Evolutionary conservation across 2,797 vertebrate genomes (phyloP).

Genomic region (Diplodus puntazzo): DNA sequence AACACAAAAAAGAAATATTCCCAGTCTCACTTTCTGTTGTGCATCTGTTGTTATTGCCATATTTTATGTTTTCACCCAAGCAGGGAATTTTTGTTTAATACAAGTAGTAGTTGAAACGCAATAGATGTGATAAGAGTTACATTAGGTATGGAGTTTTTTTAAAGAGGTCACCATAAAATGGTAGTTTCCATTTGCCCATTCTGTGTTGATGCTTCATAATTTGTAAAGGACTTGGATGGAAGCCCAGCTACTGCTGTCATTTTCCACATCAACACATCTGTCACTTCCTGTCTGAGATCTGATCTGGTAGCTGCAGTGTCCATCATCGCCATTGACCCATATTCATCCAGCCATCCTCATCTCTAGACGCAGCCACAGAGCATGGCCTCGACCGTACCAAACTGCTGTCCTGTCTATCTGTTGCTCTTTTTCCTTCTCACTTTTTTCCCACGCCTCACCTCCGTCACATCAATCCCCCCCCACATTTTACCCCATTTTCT

Average conservation of each 20-base stretch:
- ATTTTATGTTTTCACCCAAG: background rate
- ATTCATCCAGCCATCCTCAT: slow-evolving; percentile 42
- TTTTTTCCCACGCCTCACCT: slow-evolving; percentile 1
- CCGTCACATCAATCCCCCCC: slow-evolving; percentile 7
- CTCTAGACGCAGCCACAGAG: slow-evolving; percentile 36
- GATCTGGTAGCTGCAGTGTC: slow-evolving; percentile 25
- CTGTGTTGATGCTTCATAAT: background rate
- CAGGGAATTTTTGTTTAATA: background rate
- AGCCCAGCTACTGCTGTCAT: slow-evolving; percentile 52
- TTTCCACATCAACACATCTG: slow-evolving; percentile 46
- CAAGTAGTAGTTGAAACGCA: background rate
- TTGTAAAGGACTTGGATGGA: slow-evolving; percentile 34
- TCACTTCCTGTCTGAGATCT: slow-evolving; percentile 45
- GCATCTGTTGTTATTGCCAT: background rate
- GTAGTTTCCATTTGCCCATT: background rate
- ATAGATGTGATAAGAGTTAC: background rate
- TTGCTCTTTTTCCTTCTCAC: slow-evolving; percentile 31
- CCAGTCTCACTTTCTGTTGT: background rate
- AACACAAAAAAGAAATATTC: background rate
- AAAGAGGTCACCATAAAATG: too few relatives aligned
- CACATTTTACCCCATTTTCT: background rate
- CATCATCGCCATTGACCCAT: slow-evolving; percentile 27
- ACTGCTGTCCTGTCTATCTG: slow-evolving; percentile 51
- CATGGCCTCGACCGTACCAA: slow-evolving; percentile 53
- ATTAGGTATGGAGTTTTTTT: background rate